Conservation (phyloP, 2,888 invertebrate species). For the Petrolisthes cinctipes region DNA sequence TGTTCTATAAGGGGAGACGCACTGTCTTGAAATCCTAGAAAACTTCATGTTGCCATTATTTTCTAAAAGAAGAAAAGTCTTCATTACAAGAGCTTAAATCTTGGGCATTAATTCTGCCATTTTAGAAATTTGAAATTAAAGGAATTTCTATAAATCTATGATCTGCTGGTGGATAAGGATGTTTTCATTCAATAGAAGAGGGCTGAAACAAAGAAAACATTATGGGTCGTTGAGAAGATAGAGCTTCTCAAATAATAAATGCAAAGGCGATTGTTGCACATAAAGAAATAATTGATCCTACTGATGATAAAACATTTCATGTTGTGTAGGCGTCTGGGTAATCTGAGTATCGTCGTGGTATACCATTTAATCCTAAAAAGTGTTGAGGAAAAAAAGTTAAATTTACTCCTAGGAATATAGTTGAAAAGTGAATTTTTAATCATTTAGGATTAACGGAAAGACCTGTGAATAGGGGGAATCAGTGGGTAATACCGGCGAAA, state of each 20-base stretch:
- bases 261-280: too few relatives aligned
- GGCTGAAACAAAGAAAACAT: slow-evolving; percentile 73
- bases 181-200: slow-evolving; percentile 73
- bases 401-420: slow-evolving; percentile 83
- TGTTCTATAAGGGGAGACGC: slow-evolving; percentile 67
- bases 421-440: slow-evolving; percentile 79
- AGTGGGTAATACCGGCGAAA: slow-evolving; percentile 80
- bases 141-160: slow-evolving; percentile 66
- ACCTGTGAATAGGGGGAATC: slow-evolving; percentile 80
- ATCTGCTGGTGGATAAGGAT: slow-evolving; percentile 65
- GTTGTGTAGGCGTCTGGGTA: slow-evolving; percentile 78
- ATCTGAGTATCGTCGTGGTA: slow-evolving; percentile 83
- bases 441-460: slow-evolving; percentile 74
- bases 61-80: slow-evolving; percentile 21
- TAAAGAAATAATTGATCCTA: slow-evolving; percentile 78
- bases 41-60: slow-evolving; percentile 66
- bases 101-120: slow-evolving; percentile 64
- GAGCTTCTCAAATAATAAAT: slow-evolving; percentile 76
- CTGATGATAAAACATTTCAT: slow-evolving; percentile 79
- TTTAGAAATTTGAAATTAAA: too few relatives aligned
- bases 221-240: slow-evolving; percentile 73
- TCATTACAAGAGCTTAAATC: slow-evolving; percentile 12
- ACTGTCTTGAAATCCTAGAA: slow-evolving; percentile 67
- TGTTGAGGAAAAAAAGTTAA: slow-evolving; percentile 86
- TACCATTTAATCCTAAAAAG: slow-evolving; percentile 79